Evolutionary conservation across 2,888 invertebrate species (phyloP).

Genomic region (Heliconius charithonia): DNA sequence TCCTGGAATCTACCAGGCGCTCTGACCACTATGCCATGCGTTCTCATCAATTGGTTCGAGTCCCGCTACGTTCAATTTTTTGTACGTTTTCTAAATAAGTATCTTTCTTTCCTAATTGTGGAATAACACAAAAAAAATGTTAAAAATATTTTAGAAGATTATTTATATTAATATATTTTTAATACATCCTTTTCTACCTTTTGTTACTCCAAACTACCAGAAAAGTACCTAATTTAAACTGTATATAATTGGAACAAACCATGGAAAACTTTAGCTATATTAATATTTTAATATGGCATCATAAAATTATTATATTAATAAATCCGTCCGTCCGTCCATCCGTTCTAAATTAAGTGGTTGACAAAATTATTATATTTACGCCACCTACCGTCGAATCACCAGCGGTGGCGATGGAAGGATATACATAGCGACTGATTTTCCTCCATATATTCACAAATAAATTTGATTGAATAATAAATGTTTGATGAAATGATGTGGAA

Average conservation of each 20-base stretch:
- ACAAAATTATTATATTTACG: slow-evolving; percentile 69
- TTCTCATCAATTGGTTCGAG: no score
- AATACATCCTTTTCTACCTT: neutral
- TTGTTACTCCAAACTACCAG: neutral
- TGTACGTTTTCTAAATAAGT: no score
- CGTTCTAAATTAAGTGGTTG: slow-evolving; percentile 61
- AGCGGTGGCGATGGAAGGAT: slow-evolving; percentile 52
- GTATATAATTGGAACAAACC: neutral
- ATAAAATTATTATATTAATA: slow-evolving; percentile 63
- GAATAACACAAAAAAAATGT: no score
- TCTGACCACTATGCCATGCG: no score
- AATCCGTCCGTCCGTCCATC: slow-evolving; percentile 57
- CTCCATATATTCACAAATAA: slow-evolving; percentile 10
- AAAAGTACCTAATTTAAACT: neutral
- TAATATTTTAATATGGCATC: slow-evolving; percentile 45
- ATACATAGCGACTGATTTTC: slow-evolving; percentile 43
- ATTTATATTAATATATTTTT: neutral
- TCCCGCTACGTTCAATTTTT: no score
- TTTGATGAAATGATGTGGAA: slow-evolving; percentile 6
- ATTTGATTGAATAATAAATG: slow-evolving; percentile 21
- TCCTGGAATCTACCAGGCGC: no score
- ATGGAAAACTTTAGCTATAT: slow-evolving; percentile 33
- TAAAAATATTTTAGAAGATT: no score
- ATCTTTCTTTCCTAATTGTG: no score
- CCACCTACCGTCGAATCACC: slow-evolving; percentile 54